A percentile compares a stretch with the other conserved stretches of the same genome.
phyloP scores from a whole-genome alignment of 2,113 vertebrate species.

The Psammodynastes pulverulentus region DNA sequence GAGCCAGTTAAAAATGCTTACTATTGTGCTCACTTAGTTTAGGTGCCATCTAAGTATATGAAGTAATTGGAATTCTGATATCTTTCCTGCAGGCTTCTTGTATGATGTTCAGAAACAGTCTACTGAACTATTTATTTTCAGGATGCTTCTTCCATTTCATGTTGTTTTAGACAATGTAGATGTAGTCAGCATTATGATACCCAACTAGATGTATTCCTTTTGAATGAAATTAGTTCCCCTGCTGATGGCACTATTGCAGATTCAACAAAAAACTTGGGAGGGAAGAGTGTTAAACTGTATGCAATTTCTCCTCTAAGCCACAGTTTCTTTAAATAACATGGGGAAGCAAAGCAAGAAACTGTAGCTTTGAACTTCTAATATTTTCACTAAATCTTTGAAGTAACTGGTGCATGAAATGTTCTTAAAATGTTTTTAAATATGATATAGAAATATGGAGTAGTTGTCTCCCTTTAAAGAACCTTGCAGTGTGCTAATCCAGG shows the following conservation, averaged over 20 bases:
- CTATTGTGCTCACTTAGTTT: not conserved
- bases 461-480: constrained; percentile 9
- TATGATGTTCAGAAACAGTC: not conserved
- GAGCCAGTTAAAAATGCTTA: not conserved
- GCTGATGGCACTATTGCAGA: constrained; percentile 10
- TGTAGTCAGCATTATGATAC: not conserved
- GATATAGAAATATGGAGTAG: constrained; percentile 51
- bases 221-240: not conserved
- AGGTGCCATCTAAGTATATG: not conserved
- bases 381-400: constrained; percentile 64
- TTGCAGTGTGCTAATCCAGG: not conserved
- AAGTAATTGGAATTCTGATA: not conserved
- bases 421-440: constrained; percentile 54
- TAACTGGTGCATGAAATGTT: constrained; percentile 62
- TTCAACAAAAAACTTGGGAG: constrained; percentile 5
- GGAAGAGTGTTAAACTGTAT: constrained; percentile 18
- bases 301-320: constrained; percentile 41
- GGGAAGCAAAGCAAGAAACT: constrained; percentile 45
- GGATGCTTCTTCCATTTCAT: not conserved
- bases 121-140: not conserved
- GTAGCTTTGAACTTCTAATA: constrained; percentile 53
- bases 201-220: not conserved
- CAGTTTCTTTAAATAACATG: constrained; percentile 48
- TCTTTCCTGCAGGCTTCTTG: not conserved
- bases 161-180: constrained; percentile 12